These are phyloP conservation scores for Xestia xanthographa DNA, from an alignment of 2,888 invertebrate species.

Conservation along the genomic window DNA sequence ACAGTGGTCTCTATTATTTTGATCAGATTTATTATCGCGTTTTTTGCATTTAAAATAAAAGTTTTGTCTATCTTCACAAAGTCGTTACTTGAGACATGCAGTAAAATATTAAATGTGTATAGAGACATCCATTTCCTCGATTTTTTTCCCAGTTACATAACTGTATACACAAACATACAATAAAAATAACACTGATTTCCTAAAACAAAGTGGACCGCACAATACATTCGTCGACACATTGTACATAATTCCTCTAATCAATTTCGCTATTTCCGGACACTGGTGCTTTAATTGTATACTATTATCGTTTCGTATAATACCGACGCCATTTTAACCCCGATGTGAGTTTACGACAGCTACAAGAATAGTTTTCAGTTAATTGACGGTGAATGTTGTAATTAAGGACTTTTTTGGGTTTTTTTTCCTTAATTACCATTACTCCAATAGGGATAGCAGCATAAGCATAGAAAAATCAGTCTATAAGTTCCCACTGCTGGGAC, in stretches of 20 bases:
- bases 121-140: neutral
- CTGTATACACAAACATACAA: neutral
- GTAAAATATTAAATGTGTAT: too few relatives aligned
- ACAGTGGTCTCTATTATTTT: too few relatives aligned
- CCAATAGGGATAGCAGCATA: too few relatives aligned
- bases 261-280: conserved; percentile 52
- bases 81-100: too few relatives aligned
- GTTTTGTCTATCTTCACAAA: too few relatives aligned
- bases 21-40: too few relatives aligned
- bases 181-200: neutral
- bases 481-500: too few relatives aligned
- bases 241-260: conserved; percentile 45
- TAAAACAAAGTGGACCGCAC: conserved; percentile 19
- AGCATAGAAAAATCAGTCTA: too few relatives aligned
- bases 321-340: conserved; percentile 35
- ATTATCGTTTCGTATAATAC: conserved; percentile 53
- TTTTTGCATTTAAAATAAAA: too few relatives aligned
- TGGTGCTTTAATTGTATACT: conserved; percentile 46
- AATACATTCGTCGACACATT: conserved; percentile 16
- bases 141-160: neutral
- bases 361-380: conserved; percentile 38
- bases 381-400: conserved; percentile 6
- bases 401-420: neutral
- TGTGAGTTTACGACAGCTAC: conserved; percentile 26
- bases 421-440: neutral